phyloP scores from a whole-genome alignment of 92 coral and sea anemone species.

The Siderastrea radians region DNA sequence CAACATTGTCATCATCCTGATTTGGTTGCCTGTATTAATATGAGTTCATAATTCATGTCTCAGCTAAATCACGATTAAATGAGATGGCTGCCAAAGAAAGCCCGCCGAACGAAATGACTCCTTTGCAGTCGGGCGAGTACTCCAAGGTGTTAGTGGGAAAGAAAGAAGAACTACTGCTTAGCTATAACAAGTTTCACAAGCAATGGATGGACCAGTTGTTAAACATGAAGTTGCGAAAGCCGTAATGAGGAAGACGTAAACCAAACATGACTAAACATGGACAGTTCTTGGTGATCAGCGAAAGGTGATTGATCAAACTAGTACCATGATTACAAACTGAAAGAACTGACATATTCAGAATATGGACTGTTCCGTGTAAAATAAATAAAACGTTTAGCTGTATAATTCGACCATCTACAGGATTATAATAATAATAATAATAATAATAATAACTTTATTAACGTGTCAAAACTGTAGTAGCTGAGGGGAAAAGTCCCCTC shows the following conservation, averaged over 20 bases:
- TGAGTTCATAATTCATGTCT: neutral
- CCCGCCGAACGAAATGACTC: conserved; percentile 26
- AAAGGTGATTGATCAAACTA: neutral
- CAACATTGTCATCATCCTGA: neutral
- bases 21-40: neutral
- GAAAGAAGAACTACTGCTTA: conserved; percentile 70
- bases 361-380: too few relatives aligned
- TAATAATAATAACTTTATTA: too few relatives aligned
- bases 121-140: neutral
- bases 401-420: too few relatives aligned
- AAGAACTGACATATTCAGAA: too few relatives aligned
- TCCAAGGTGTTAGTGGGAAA: conserved; percentile 31
- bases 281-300: neutral
- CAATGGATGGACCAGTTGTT: conserved; percentile 84
- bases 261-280: neutral
- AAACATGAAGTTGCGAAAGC: conserved; percentile 31
- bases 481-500: too few relatives aligned
- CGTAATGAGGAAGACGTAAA: neutral
- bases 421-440: too few relatives aligned
- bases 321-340: too few relatives aligned
- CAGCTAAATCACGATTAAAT: neutral
- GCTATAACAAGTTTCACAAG: conserved; percentile 66
- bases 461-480: too few relatives aligned
- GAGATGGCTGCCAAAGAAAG: conserved; percentile 10
- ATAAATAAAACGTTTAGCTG: too few relatives aligned